Evolutionary conservation across 2,797 vertebrate genomes (phyloP), one percentile per base, ranked within the genome.

Genomic region (Mormyrops boulengeri): DNA sequence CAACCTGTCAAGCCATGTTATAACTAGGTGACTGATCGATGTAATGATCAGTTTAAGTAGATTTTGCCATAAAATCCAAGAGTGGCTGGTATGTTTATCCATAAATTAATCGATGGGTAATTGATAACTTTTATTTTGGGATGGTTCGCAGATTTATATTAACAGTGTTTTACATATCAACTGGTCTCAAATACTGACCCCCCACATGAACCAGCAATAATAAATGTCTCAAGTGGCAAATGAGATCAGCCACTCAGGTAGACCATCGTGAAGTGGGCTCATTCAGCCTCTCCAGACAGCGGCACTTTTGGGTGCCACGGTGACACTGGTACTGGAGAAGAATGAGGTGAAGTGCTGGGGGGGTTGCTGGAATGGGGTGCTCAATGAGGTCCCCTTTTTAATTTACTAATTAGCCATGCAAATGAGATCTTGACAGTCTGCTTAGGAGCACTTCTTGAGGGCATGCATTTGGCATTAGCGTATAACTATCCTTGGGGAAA

Each of bases 371-470:
- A 9, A 52, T 93, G 94, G 66, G 53, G 77, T 11, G 66, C 77
- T 87, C 49, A 53, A 86, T 69, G 93, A 93, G 93, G 92, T 94
- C 94, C 92, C 95, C 94, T 93, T 95, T 95, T 96, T 96, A 95
- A 96, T 96, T 96, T 95, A 94, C 95, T 96, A 96, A 96, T 96
- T 96, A 96, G 95, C 93, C 95, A 96, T 96, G 96, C 95, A 96
- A 96, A 97, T 96, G 94, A 95, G 96, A 95, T 96, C 95, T 95
- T 95, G 96, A 96, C 95, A 95, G 95, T 94, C 95, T 95, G 94
- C 95, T 96, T 95, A 95, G 93, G 95, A 93, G 92, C 91, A 92
- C 93, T 93, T 92, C 96, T 95, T 93, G 2, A 92, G 95, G 95
- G 95, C 94, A 93, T 90, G 90, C 90, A 92, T 91, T 92, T 94